Conservation (phyloP, 2,113 vertebrate genomes). For the Porphyrio hochstetteri region DNA sequence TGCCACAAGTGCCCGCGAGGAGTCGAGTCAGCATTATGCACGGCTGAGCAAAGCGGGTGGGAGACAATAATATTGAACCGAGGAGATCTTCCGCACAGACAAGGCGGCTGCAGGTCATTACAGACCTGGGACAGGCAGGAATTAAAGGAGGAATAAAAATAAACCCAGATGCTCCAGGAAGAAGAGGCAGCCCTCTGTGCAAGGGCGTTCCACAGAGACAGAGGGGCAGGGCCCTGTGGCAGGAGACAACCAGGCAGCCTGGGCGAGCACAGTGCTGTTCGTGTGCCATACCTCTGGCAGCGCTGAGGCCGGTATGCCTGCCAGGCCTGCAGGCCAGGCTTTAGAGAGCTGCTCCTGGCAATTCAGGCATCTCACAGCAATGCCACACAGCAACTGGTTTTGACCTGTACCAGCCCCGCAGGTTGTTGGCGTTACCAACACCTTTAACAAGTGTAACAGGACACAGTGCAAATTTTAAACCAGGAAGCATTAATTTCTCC, state of each 20-base stretch:
- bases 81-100: background rate
- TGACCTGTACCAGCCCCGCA: background rate
- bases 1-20: accelerated
- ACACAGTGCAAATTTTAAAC: background rate
- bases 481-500: background rate
- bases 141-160: no score
- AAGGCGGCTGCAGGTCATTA: background rate
- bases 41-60: background rate
- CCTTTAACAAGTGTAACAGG: background rate
- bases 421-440: background rate
- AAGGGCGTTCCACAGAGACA: no score
- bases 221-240: no score
- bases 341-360: background rate
- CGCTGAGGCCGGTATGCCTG: accelerated
- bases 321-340: no score
- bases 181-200: no score
- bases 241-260: no score
- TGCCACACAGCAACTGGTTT: background rate
- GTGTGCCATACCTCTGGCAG: accelerated
- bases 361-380: background rate
- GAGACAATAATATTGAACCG: background rate
- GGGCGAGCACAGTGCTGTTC: no score
- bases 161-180: background rate
- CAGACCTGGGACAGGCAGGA: background rate
- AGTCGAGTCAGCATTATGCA: background rate